Evolutionary conservation across 2,113 vertebrate species (phyloP).

Genomic region (Mobula hypostoma): DNA sequence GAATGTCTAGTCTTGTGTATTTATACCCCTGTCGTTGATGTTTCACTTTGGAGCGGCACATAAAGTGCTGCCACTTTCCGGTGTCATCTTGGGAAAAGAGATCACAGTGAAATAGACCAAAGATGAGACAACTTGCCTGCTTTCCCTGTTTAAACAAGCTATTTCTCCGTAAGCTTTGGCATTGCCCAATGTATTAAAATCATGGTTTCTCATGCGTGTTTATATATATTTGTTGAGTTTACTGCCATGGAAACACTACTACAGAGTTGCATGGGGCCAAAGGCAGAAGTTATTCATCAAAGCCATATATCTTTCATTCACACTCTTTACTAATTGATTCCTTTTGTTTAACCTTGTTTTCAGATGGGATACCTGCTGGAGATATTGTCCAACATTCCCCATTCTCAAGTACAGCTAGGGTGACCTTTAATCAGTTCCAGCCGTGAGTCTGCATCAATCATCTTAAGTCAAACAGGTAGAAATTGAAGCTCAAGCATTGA

Average conservation of each 20-base stretch:
- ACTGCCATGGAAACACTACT: neutral
- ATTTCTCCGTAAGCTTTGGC: neutral
- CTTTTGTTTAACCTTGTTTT: constrained; percentile 23
- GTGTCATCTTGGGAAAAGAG: neutral
- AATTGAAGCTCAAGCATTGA: neutral
- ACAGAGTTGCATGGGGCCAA: neutral
- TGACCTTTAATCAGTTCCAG: neutral
- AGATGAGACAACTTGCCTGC: neutral
- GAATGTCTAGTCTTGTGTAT: too few relatives aligned
- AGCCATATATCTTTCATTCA: constrained; percentile 19
- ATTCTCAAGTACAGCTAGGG: neutral
- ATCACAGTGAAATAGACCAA: neutral
- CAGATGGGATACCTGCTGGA: neutral
- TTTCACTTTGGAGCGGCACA: too few relatives aligned
- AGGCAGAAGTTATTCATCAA: neutral
- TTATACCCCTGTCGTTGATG: too few relatives aligned
- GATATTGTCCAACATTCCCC: neutral
- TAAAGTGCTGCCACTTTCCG: neutral
- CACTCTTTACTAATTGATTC: constrained; percentile 31
- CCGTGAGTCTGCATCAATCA: constrained; percentile 1
- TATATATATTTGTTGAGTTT: neutral
- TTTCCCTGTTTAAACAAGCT: neutral
- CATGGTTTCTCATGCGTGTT: neutral
- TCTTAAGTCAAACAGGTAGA: constrained; percentile 14
- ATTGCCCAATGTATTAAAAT: neutral